Evolutionary conservation across 2,797 vertebrate species (phyloP), one percentile per base, ranked within the genome.

Genomic region (Enteromius unitaeniatus): DNA sequence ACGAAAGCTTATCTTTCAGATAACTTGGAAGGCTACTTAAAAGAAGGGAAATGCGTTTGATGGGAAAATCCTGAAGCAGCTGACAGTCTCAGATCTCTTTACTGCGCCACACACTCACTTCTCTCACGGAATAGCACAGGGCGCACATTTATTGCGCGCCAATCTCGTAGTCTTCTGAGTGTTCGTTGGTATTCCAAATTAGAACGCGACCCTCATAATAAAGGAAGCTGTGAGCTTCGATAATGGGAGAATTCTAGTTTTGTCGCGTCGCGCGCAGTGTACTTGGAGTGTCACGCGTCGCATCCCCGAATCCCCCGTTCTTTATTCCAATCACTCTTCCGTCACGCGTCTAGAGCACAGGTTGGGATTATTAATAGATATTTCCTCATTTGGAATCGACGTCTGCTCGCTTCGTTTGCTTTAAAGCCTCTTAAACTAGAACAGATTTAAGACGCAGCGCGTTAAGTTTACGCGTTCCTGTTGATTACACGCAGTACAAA

Each of bases 311-410:
- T 64, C 55, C 14, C 42, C 40, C n/a, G 47, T 72, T 78, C 28
- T 60, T 78, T 62, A 83, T 78, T 78, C 53, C 65, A 42, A 72
- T 72, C 82, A 72, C 82, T 78, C 75, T 70, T 40, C 17, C 62
- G n/a, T 68, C 34, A 15, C 34, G 34, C 53, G 45, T 47, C 23
- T 13, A 45, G 11, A 60, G 45, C 42, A 11, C 60, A 19, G 28
- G 2, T 49, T 55, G 8, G 51, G 17, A 34, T 68, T 79, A 53
- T 81, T 82, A 64, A 62, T 51, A 42, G 8, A 51, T 40, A 23
- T 58, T 23, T 42, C n/a, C n/a, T 40, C 13, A 34, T 76, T 58
- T 77, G 9, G 21, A 67, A 60, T 60, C 51, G 37, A 68, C 23
- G 42, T 77, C 4, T 76, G 62, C 17, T 68, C 62, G 47, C 17